Evolutionary conservation across 2,888 invertebrate species (phyloP), one percentile per base, ranked within the genome.

Genomic region (Mesoligia furuncula): DNA sequence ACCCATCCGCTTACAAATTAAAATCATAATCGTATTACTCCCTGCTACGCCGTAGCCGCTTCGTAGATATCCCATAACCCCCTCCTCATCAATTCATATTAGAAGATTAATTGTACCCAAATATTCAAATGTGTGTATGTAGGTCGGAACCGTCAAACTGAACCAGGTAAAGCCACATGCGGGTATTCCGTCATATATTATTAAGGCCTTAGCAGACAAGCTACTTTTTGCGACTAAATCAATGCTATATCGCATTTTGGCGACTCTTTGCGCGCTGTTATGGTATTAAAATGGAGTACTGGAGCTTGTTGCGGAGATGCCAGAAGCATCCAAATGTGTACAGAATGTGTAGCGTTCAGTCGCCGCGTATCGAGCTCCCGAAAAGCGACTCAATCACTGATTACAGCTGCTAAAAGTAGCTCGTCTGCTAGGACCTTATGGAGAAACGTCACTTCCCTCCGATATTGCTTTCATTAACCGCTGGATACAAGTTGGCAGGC

Each of bases 401-500:
- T 27, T 17, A 17, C 59, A 7, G 27, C 15, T 27, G 15, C 24
- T n/a, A 27, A 48, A 81, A 54, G 81, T 75, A n/a, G 81, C 76
- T n/a, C 54, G 79, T 79, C 82, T 79, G 20, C 61, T 0, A 39
- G 27, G 17, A 8, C 27, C 81, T 45, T 27, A 80, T 74, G 73
- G 81, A 85, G 82, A 84, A 84, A 83, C 89, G 87, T 84, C 87
- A 86, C 85, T 89, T 87, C 86, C 83, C 84, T 83, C 84, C 75
- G 73, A 89, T 89, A 89, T 85, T 86, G 85, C 89, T 89, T 89
- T 88, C 90, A 90, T 90, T 90, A 88, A 88, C 84, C 87, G 88
- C 84, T 88, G 90, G 87, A 88, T 90, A 90, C 88, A 82, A 87
- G 85, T 86, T 85, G 86, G 88, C 86, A 88, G 83, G 77, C 94